Percentiles rank a stretch among this genome's conserved stretches.
Conservation (phyloP, 1,140 invertebrate genomes). For the Trichonephila clavipes region DNA sequence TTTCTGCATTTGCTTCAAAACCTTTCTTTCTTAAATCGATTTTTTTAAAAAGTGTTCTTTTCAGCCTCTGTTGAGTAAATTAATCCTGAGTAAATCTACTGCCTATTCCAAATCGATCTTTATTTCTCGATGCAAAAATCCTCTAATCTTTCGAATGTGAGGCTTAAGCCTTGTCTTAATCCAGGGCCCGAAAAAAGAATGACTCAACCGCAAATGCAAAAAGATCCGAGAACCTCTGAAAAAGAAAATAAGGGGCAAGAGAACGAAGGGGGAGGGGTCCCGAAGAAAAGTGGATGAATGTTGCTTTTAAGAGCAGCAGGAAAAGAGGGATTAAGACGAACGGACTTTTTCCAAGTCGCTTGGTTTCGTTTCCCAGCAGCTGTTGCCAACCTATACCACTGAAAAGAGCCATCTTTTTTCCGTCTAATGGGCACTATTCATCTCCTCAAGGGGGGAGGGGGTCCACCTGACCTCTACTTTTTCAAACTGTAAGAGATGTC, state of each 20-base stretch:
- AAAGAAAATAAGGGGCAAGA: not conserved
- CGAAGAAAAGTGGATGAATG: conserved; percentile 17
- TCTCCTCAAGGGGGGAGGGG: conserved; percentile 23
- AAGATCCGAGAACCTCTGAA: not conserved
- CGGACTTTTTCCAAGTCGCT: conserved; percentile 38
- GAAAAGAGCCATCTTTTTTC: conserved; percentile 73
- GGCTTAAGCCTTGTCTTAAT: not conserved
- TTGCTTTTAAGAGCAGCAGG: conserved; percentile 15
- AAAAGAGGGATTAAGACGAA: conserved; percentile 49
- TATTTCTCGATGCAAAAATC: not conserved
- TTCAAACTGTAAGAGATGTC: conserved; percentile 30
- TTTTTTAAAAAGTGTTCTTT: too few relatives aligned
- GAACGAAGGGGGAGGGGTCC: not conserved
- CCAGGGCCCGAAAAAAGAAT: not conserved
- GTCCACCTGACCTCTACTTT: conserved; percentile 74
- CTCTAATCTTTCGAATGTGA: not conserved
- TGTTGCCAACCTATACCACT: conserved; percentile 43
- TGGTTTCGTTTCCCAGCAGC: conserved; percentile 51
- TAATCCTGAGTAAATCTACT: too few relatives aligned
- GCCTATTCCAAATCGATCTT: not conserved
- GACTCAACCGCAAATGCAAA: not conserved
- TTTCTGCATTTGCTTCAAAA: too few relatives aligned
- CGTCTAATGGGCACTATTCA: conserved; percentile 74
- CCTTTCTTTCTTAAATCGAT: too few relatives aligned
- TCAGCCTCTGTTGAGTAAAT: too few relatives aligned